Percentiles rank a stretch among this genome's conserved stretches.
Evolutionary conservation across 2,797 vertebrate genomes (phyloP).

Genomic region (Coreius guichenoti): DNA sequence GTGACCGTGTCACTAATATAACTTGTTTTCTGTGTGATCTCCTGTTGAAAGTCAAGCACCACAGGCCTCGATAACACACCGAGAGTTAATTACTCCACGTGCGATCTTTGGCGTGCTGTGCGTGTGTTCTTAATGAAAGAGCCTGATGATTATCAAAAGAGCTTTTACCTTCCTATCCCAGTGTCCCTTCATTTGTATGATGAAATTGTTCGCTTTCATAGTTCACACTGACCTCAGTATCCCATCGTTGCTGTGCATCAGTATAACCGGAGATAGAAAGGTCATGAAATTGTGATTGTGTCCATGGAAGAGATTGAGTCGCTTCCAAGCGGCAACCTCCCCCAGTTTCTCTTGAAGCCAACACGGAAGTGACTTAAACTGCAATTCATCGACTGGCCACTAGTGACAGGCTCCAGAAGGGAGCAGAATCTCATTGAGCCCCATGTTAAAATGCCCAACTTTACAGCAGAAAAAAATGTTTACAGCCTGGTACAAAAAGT

Average conservation of each 20-base stretch:
- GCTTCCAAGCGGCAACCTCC: too few relatives aligned
- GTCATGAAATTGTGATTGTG: not conserved
- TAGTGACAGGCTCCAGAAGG: too few relatives aligned
- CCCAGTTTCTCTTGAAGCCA: too few relatives aligned
- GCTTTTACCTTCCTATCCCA: slow-evolving; percentile 66
- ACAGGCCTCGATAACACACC: slow-evolving; percentile 70
- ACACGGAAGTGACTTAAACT: too few relatives aligned
- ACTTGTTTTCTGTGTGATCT: slow-evolving; percentile 63
- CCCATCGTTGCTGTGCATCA: not conserved
- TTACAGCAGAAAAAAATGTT: too few relatives aligned
- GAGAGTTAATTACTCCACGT: slow-evolving; percentile 72
- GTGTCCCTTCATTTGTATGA: slow-evolving; percentile 62
- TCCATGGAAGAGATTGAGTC: not conserved
- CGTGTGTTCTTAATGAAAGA: slow-evolving; percentile 70
- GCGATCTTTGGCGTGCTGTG: slow-evolving; percentile 72
- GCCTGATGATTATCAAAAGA: slow-evolving; percentile 70
- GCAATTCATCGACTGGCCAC: too few relatives aligned
- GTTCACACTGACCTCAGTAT: not conserved
- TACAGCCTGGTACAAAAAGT: too few relatives aligned
- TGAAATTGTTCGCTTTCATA: slow-evolving; percentile 1
- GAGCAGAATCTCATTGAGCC: too few relatives aligned
- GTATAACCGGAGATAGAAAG: not conserved
- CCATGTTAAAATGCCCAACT: too few relatives aligned
- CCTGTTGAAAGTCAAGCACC: slow-evolving; percentile 67
- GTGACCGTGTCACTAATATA: slow-evolving; percentile 63